Evolutionary conservation across 2,797 vertebrate species (phyloP).

Genomic region (Sus cebifrons): DNA sequence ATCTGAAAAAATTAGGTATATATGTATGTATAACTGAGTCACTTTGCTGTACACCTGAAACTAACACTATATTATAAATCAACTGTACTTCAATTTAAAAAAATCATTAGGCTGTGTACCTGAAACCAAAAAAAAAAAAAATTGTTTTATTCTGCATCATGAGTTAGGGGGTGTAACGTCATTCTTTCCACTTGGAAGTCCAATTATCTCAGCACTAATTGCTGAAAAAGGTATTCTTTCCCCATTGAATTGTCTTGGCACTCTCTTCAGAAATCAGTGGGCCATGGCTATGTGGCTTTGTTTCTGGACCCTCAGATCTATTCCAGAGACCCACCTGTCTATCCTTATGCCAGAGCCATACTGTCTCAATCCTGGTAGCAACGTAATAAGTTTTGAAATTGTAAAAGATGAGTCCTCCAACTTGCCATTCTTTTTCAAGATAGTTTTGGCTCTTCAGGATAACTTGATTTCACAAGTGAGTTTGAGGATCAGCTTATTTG

Average conservation of each 20-base stretch:
- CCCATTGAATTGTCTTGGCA: not conserved
- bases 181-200: not conserved
- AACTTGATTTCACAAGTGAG: not conserved
- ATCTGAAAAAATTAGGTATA: no score
- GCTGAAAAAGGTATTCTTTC: not conserved
- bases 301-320: not conserved
- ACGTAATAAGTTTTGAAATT: not conserved
- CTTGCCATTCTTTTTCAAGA: not conserved
- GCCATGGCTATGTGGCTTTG: rapidly evolving
- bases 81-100: no score
- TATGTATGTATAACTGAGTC: no score
- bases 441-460: no score
- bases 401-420: not conserved
- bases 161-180: not conserved
- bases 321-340: not conserved
- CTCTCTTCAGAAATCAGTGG: not conserved
- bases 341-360: no score
- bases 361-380: not conserved
- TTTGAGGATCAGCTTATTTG: not conserved
- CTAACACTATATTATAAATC: no score
- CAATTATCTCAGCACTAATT: not conserved
- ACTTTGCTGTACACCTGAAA: no score
- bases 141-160: not conserved
- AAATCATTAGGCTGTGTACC: no score
- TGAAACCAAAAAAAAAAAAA: no score